These are phyloP conservation scores for Cremastobaeus sp. DNA, from an alignment of 2,888 invertebrate species.

Conservation along the genomic window DNA sequence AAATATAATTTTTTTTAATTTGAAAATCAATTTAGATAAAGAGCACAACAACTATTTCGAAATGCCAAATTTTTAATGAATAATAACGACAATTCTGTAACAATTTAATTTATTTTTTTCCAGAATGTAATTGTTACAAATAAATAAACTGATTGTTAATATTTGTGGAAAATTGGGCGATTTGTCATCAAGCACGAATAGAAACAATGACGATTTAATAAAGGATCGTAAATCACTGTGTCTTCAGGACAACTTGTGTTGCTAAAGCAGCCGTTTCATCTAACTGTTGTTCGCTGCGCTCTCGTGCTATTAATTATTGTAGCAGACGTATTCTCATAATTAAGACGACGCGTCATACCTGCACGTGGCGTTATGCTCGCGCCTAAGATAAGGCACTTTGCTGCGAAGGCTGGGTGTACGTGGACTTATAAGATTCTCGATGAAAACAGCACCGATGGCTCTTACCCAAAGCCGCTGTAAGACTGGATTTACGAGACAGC, in stretches of 20 bases:
- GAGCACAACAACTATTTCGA: no score
- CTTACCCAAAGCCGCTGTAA: slow-evolving; percentile 60
- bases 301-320: slow-evolving; percentile 70
- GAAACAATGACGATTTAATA: slow-evolving; percentile 33
- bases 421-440: slow-evolving; percentile 59
- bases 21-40: no score
- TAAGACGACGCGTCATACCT: slow-evolving; percentile 62
- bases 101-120: no score
- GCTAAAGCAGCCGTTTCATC: slow-evolving; percentile 34
- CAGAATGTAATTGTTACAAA: no score
- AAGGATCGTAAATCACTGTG: slow-evolving; percentile 33
- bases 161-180: no score
- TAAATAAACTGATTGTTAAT: no score
- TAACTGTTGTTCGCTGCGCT: slow-evolving; percentile 63
- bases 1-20: no score
- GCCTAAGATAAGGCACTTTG: slow-evolving; percentile 40
- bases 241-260: slow-evolving; percentile 21
- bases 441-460: slow-evolving; percentile 60
- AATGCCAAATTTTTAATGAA: no score
- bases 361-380: slow-evolving; percentile 31
- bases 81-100: no score
- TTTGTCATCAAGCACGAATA: not conserved
- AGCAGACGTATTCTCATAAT: slow-evolving; percentile 67
- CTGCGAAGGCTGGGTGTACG: slow-evolving; percentile 40
- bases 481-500: slow-evolving; percentile 66